Evolutionary conservation across 53 echinoderm and acorn worm species (phyloP), one percentile per base, ranked within the genome.

Genomic region (Stichopus horrens): DNA sequence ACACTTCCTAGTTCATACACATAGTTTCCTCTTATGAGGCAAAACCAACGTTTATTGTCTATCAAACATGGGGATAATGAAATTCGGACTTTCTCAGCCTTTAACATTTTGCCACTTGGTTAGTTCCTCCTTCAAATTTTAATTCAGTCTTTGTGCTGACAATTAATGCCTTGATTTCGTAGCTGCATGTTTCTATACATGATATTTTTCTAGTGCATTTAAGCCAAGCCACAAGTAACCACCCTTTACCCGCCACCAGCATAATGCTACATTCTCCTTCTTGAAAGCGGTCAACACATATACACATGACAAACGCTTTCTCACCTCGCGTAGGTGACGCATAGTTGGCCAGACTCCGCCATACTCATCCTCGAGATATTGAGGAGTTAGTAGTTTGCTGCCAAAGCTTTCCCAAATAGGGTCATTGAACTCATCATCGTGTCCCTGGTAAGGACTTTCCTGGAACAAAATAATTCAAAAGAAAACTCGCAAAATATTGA

Each of bases 371-470:
- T 83, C 58, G 0, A 90, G 90, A 58, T 96, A 86, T 19, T 89
- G 87, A 21, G 95, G 95, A 22, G 93, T 91, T 23, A 95, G 86
- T 8, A 95, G 52, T 73, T 91, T 79, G 74, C 51, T 86, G 18
- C 93, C 95, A 23, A 95, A 90, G 18, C 73, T 89, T 37, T 86
- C 87, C 83, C 66, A 76, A 22, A 95, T 57, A 21, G 95, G 92
- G 52, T 90, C 90, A 67, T 95, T 96, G 9, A 94, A 86, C 53
- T 94, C 96, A 11, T 68, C 89, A 55, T 96, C 96, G 23, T 92
- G 86, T 7, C 92, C 92, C 74, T 92, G 96, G 54, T 85, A 86
- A 54, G 7, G 86, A 55, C 91, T 94, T 56, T 93, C 95, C 95
- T 95, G 79, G 16, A 9, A 75, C 37, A 37, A 37, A 37, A 37